phyloP scores from a whole-genome alignment of 2,888 invertebrate species.

The Thalpophila matura region DNA sequence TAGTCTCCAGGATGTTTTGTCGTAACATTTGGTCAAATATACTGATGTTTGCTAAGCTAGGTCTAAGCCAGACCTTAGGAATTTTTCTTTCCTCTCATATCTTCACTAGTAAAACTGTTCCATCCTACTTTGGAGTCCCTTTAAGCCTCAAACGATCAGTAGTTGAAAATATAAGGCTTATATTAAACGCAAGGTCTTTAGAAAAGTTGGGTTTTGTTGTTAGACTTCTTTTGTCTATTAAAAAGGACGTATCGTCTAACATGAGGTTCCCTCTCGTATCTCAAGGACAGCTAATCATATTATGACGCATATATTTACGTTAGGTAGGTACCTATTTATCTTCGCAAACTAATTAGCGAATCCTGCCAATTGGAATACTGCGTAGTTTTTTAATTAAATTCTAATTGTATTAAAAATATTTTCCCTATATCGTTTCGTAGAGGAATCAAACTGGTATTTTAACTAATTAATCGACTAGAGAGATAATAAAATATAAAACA shows the following conservation, averaged over 20 bases:
- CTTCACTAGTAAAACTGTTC: not conserved
- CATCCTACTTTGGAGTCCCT: not conserved
- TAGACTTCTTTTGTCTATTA: constrained; percentile 35
- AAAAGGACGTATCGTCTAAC: constrained; percentile 39
- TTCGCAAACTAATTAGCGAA: constrained; percentile 33
- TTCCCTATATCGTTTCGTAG: not conserved
- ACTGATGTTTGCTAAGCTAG: not conserved
- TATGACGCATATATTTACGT: constrained; percentile 44
- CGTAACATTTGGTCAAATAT: not conserved
- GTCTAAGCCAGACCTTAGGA: not conserved
- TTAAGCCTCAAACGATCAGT: constrained; percentile 13
- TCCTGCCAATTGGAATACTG: constrained; percentile 25
- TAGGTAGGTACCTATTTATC: constrained; percentile 36
- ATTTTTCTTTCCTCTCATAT: not conserved
- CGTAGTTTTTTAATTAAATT: constrained; percentile 31
- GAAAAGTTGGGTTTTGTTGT: constrained; percentile 26
- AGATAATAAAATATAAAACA: not conserved
- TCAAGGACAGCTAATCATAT: constrained; percentile 41
- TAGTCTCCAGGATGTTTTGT: not conserved
- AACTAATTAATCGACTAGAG: not conserved
- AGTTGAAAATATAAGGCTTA: constrained; percentile 18
- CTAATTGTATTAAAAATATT: not conserved
- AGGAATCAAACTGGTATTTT: not conserved
- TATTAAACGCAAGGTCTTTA: constrained; percentile 21
- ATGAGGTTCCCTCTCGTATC: constrained; percentile 16